phyloP scores from a whole-genome alignment of 1,140 invertebrate species.

The Diachasmimorpha longicaudata region DNA sequence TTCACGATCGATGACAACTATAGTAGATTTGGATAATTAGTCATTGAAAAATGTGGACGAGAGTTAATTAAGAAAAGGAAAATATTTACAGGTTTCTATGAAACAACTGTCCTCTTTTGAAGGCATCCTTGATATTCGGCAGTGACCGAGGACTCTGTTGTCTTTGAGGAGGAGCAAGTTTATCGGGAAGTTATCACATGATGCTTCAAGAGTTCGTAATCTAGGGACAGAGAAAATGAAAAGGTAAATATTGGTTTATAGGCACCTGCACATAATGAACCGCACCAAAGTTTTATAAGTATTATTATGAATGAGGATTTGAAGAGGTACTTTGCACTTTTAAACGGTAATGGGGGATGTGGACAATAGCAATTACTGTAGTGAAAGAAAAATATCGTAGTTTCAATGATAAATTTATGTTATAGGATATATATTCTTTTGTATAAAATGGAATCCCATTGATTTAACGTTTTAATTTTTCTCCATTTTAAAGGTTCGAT shows the following conservation, averaged over 20 bases:
- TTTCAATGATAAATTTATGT: too few relatives aligned
- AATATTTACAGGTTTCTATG: slow-evolving; percentile 68
- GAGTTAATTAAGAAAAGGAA: not conserved
- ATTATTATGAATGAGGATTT: too few relatives aligned
- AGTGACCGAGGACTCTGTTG: slow-evolving; percentile 73
- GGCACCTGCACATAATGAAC: too few relatives aligned
- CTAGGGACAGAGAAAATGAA: slow-evolving; percentile 38
- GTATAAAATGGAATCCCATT: too few relatives aligned
- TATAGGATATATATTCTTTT: too few relatives aligned
- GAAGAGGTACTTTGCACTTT: too few relatives aligned
- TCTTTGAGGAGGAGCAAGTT: slow-evolving; percentile 72
- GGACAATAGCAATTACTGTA: too few relatives aligned
- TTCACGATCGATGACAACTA: slow-evolving; percentile 73
- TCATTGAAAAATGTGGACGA: not conserved
- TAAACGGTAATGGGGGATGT: too few relatives aligned
- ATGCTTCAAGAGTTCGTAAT: slow-evolving; percentile 72
- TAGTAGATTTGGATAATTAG: slow-evolving; percentile 31
- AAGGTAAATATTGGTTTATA: not conserved
- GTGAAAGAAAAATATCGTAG: too few relatives aligned
- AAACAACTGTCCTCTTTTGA: slow-evolving; percentile 72
- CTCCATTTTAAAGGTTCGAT: too few relatives aligned
- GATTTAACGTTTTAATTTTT: too few relatives aligned
- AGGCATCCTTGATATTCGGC: slow-evolving; percentile 74
- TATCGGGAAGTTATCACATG: slow-evolving; percentile 74
- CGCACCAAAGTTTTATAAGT: too few relatives aligned